Conservation (phyloP, 1,140 invertebrate genomes). For the Planococcus citri region DNA sequence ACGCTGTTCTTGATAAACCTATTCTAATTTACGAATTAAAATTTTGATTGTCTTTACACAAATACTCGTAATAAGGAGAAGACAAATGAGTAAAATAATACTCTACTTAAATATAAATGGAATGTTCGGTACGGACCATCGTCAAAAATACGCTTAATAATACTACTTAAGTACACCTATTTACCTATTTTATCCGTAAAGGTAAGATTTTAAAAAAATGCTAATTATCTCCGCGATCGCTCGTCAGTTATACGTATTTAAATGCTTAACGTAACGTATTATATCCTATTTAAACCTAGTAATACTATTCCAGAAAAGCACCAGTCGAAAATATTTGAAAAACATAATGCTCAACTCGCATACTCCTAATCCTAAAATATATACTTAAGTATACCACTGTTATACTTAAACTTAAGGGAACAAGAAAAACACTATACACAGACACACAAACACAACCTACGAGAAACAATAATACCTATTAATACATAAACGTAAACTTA, state of each 20-base stretch:
- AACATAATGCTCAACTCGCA: neutral
- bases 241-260: neutral
- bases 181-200: neutral
- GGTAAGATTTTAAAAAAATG: neutral
- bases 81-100: neutral
- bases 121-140: neutral
- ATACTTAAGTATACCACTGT: neutral
- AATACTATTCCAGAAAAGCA: conserved; percentile 7
- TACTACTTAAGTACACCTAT: neutral
- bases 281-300: neutral
- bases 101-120: neutral
- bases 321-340: neutral
- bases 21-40: too few relatives aligned
- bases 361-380: neutral
- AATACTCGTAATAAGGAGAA: neutral
- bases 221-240: neutral
- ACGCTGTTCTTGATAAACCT: neutral
- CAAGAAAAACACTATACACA: too few relatives aligned
- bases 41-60: neutral
- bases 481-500: too few relatives aligned
- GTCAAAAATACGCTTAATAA: too few relatives aligned
- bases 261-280: neutral
- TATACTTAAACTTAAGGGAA: too few relatives aligned
- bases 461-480: too few relatives aligned
- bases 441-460: too few relatives aligned